Conservation (phyloP, 2,113 vertebrate species). For the Hystrix brachyura region DNA sequence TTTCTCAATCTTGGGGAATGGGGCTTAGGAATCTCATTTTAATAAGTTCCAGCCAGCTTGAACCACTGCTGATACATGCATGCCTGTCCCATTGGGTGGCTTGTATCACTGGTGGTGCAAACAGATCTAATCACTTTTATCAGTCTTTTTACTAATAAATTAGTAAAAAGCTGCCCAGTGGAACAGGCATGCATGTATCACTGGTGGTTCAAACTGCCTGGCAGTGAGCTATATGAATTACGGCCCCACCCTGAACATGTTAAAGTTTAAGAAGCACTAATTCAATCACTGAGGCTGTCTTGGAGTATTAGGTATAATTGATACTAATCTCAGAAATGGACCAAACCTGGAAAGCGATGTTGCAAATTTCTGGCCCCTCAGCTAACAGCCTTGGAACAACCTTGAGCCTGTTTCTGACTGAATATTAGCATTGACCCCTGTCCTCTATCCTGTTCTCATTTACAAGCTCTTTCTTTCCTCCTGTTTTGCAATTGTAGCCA, state of each 20-base stretch:
- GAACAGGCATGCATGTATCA: not conserved
- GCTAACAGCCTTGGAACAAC: not conserved
- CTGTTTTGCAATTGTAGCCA: not conserved
- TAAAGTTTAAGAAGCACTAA: conserved; percentile 17
- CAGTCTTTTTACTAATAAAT: not conserved
- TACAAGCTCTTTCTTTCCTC: not conserved
- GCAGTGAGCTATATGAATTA: not conserved
- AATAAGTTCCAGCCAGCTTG: not conserved
- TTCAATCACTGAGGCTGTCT: not conserved
- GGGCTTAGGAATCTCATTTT: conserved; percentile 11
- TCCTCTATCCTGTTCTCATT: not conserved
- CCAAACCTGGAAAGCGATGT: not conserved
- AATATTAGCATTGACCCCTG: not conserved
- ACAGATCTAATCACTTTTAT: not conserved
- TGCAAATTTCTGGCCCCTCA: not conserved
- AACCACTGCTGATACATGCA: not conserved
- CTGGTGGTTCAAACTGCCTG: not conserved
- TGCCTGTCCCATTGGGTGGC: not conserved
- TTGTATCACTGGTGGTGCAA: not conserved
- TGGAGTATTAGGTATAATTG: not conserved
- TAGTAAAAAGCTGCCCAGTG: not conserved
- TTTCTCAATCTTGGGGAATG: conserved; percentile 17
- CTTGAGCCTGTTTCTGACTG: not conserved
- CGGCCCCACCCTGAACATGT: not conserved
- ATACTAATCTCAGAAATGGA: not conserved